Conservation (phyloP, 2,888 invertebrate species). For the Homarus gammarus region DNA sequence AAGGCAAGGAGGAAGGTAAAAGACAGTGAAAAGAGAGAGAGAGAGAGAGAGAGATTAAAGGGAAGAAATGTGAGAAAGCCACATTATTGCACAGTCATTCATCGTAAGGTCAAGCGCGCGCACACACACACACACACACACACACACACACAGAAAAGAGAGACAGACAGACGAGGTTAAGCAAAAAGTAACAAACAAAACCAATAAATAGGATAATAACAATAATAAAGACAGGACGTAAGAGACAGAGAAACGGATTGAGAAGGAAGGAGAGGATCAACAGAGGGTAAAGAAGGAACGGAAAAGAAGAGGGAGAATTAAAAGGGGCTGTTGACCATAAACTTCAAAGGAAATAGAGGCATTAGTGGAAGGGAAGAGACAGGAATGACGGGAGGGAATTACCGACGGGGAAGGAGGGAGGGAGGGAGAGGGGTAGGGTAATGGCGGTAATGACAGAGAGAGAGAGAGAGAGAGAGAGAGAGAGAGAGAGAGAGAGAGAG, state of each 20-base stretch:
- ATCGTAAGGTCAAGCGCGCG: too few relatives aligned
- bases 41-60: too few relatives aligned
- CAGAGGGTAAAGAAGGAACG: too few relatives aligned
- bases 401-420: too few relatives aligned
- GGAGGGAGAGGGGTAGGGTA: too few relatives aligned
- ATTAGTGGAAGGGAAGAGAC: neutral
- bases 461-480: slow-evolving; percentile 15
- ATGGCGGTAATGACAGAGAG: too few relatives aligned
- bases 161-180: neutral
- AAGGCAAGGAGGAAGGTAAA: neutral
- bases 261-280: neutral
- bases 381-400: neutral
- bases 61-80: too few relatives aligned
- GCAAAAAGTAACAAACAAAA: neutral
- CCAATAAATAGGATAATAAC: neutral
- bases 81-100: too few relatives aligned
- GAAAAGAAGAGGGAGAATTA: too few relatives aligned
- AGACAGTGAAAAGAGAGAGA: neutral
- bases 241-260: neutral
- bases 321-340: too few relatives aligned
- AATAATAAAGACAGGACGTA: neutral
- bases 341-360: neutral
- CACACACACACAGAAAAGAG: neutral
- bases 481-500: neutral
- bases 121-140: slow-evolving; percentile 26